phyloP scores from a whole-genome alignment of 2,888 invertebrate genomes.

The Cyclophora punctaria region DNA sequence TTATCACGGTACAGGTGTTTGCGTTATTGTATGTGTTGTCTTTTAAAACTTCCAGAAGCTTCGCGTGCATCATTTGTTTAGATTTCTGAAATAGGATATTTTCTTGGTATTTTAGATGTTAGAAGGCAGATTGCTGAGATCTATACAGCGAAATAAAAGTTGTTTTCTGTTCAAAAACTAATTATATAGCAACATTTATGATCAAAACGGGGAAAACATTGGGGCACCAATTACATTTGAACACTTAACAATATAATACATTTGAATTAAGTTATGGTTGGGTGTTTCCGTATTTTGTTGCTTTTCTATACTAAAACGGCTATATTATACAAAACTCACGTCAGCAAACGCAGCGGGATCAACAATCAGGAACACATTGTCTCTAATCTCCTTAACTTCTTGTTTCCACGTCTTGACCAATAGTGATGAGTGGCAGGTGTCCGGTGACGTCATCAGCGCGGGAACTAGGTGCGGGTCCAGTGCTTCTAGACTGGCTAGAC shows the following conservation, averaged over 20 bases:
- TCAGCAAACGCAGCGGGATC: constrained; percentile 81
- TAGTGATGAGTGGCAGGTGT: constrained; percentile 63
- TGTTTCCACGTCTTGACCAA: constrained; percentile 75
- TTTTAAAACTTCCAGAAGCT: constrained; percentile 37
- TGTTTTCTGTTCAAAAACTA: too few species aligned
- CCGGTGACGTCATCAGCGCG: constrained; percentile 69
- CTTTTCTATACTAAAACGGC: too few species aligned
- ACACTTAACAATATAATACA: too few species aligned
- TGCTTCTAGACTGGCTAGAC: constrained; percentile 79
- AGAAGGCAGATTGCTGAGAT: too few species aligned
- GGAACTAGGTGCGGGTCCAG: constrained; percentile 80
- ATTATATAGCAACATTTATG: too few species aligned
- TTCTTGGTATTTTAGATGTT: too few species aligned
- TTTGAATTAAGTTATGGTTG: too few species aligned
- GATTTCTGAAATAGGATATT: constrained; percentile 41
- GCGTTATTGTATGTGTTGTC: constrained; percentile 32
- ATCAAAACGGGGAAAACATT: too few species aligned
- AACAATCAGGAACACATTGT: constrained; percentile 78
- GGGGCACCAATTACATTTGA: too few species aligned
- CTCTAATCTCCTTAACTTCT: constrained; percentile 74
- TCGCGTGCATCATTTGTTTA: constrained; percentile 56
- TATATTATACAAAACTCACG: constrained; percentile 41
- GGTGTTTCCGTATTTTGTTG: too few species aligned
- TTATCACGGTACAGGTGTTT: constrained; percentile 42
- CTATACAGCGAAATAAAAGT: too few species aligned